phyloP scores from a whole-genome alignment of 2,113 vertebrate species.

The Ardeotis arabs region DNA sequence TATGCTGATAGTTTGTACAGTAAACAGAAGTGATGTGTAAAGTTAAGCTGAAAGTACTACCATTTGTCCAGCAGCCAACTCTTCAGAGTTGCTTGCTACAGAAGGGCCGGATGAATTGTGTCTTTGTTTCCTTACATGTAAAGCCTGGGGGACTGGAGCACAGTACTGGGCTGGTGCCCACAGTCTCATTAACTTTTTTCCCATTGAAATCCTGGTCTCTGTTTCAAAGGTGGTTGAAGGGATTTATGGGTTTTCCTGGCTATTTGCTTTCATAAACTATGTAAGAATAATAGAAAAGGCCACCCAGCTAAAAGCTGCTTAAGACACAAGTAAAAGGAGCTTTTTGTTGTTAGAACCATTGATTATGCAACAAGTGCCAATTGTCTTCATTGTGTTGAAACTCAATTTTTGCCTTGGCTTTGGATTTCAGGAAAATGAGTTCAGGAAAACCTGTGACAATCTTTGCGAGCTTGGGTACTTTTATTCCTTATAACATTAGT shows the following conservation, averaged over 20 bases:
- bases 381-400: constrained; percentile 39
- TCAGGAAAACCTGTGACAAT: background rate
- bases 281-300: constrained; percentile 8
- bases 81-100: background rate
- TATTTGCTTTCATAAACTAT: constrained; percentile 46
- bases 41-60: background rate
- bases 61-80: background rate
- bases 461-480: background rate
- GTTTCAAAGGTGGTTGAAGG: constrained; percentile 13
- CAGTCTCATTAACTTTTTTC: background rate
- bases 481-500: background rate
- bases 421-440: constrained; percentile 21
- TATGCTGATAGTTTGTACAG: background rate
- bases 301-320: constrained; percentile 26
- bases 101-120: background rate
- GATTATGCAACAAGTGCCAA: background rate
- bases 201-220: background rate
- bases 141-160: background rate
- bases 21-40: background rate
- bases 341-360: constrained; percentile 40
- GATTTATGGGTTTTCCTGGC: constrained; percentile 30
- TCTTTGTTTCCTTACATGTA: background rate
- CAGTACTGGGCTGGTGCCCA: background rate
- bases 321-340: background rate
- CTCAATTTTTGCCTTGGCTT: background rate